phyloP scores from a whole-genome alignment of 2,888 invertebrate species.

The Tachina grossa region DNA sequence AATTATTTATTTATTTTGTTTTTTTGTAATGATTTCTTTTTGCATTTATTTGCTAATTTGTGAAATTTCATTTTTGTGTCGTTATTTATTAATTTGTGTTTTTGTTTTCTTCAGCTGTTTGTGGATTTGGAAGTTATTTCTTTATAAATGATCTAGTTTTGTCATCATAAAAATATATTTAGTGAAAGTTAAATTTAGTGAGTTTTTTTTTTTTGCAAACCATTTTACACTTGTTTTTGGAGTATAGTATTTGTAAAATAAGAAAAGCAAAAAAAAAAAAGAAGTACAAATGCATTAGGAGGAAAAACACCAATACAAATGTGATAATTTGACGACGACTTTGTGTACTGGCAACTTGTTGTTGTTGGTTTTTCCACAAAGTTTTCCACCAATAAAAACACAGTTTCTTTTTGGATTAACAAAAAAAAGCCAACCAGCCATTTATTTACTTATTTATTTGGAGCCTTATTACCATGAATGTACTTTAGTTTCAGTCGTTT shows the following conservation, averaged over 20 bases:
- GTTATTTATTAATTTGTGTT: conserved; percentile 66
- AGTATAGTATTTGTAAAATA: not conserved
- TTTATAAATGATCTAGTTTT: conserved; percentile 68
- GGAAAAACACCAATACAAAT: conserved; percentile 40
- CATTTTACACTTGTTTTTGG: conserved; percentile 51
- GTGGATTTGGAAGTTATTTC: conserved; percentile 30
- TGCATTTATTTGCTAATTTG: conserved; percentile 69
- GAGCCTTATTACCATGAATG: conserved; percentile 60
- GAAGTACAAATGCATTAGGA: conserved; percentile 32
- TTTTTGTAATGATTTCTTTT: conserved; percentile 33
- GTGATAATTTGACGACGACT: conserved; percentile 14
- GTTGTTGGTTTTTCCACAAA: conserved; percentile 32
- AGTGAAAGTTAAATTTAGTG: conserved; percentile 57
- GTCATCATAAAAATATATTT: conserved; percentile 63
- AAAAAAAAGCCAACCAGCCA: conserved; percentile 18
- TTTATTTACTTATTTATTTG: conserved; percentile 46
- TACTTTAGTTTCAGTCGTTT: conserved; percentile 51
- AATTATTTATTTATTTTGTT: not conserved
- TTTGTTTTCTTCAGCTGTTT: conserved; percentile 12
- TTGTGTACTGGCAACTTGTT: conserved; percentile 1
- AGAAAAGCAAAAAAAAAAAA: not conserved
- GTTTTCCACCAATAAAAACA: conserved; percentile 67
- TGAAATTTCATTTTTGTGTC: conserved; percentile 58
- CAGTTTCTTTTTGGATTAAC: conserved; percentile 27
- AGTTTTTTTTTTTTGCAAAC: not conserved